Conservation (phyloP, 1,140 invertebrate species). For the Dysdera silvatica region DNA sequence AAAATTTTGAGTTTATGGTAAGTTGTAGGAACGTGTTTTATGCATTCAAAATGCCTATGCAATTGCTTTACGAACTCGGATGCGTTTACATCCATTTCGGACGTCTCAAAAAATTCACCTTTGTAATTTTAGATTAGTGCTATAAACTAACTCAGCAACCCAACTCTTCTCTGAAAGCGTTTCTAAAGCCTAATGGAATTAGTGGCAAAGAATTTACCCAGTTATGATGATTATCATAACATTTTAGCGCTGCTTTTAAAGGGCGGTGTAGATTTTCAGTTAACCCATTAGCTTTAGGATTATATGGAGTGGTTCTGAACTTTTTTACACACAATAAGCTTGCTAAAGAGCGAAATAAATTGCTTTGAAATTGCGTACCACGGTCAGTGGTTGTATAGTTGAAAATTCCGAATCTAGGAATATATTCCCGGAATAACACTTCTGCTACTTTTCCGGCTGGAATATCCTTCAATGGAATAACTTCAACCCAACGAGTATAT, state of each 20-base stretch:
- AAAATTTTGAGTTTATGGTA: background rate
- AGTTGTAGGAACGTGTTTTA: background rate
- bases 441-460: conserved; percentile 39
- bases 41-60: background rate
- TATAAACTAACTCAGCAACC: conserved; percentile 34
- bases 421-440: conserved; percentile 39
- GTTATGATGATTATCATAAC: conserved; percentile 11
- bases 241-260: conserved; percentile 39
- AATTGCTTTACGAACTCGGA: background rate
- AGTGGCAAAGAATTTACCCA: conserved; percentile 42
- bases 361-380: conserved; percentile 45
- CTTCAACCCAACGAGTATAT: conserved; percentile 45
- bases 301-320: conserved; percentile 21
- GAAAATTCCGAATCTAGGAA: conserved; percentile 39
- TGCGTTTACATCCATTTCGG: background rate
- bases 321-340: conserved; percentile 9
- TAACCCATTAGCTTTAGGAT: conserved; percentile 41
- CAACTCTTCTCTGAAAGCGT: conserved; percentile 36
- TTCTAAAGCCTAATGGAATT: conserved; percentile 39
- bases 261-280: conserved; percentile 42
- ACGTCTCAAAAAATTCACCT: conserved; percentile 14
- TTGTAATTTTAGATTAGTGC: conserved; percentile 27
- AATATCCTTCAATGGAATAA: conserved; percentile 41
- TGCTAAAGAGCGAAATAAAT: conserved; percentile 24
- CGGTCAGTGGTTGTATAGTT: conserved; percentile 41